Base-by-base conservation (phyloP, 2,797 vertebrate genomes). In the Margarornis squamiger region DNA sequence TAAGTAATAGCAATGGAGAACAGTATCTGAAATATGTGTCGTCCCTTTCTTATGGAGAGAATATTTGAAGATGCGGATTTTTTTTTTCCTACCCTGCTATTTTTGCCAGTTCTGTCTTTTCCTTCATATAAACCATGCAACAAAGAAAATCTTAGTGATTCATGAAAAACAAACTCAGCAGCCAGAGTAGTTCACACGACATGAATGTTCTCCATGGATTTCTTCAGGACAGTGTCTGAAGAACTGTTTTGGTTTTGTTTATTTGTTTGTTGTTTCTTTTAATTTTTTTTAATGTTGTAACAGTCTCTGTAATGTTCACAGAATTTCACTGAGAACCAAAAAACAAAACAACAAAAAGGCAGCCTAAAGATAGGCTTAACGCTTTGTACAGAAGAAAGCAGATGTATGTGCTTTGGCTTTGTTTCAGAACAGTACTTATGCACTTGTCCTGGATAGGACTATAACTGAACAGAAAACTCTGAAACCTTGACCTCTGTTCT, bases 391-490 rank as follows among this genome's bases (percentile, higher is more conserved):
- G 75, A 77, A 90, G 62, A 59, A 83, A 91, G 48, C 39, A 90
- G 79, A 91, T 23, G 41, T 24, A 51, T 88, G 36, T n/a, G 82
- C 38, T 86, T 88, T 95, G 90, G 87, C 85, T 52, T 81, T 91
- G 52, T 38, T 81, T 92, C 92, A 96, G 76, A 93, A 67, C 52
- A 82, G 57, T 71, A 45, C 91, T 95, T 93, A 71, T 86, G 41
- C 73, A 67, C 34, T 38, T 72, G 4, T 45, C 59, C 83, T 14
- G 2, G 46, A 75, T n/a, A 75, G 78, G 72, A 92, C 75, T 77
- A 79, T 43, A 94, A 92, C 52, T 6, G 21, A 92, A 92, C 80
- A 92, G 93, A 96, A 96, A 96, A 92, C 67, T 93, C 78, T 85
- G 91, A 67, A 94, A 67, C 71, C 74, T 90, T 92, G 91, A 94